Evolutionary conservation across 2,113 vertebrate species (phyloP).

Genomic region (Zosterops japonicus): DNA sequence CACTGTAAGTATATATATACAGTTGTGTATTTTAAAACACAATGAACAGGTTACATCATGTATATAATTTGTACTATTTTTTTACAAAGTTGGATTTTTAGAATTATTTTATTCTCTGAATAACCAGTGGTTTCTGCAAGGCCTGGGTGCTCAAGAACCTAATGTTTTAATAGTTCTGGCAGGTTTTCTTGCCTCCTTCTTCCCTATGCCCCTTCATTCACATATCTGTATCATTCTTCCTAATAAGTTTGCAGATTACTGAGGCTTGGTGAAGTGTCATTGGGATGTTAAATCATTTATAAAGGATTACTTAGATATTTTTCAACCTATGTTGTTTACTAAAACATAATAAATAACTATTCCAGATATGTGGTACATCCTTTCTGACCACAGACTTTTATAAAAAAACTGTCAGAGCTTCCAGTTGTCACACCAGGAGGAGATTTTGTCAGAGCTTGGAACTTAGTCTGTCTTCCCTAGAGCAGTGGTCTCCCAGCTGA

Average conservation of each 20-base stretch:
- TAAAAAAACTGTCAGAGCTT: background rate
- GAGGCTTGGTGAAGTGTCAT: background rate
- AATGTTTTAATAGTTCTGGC: background rate
- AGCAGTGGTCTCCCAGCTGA: background rate
- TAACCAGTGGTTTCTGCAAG: background rate
- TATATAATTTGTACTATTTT: background rate
- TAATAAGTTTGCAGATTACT: background rate
- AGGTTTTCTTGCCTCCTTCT: background rate
- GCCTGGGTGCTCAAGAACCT: background rate
- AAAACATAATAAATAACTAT: background rate
- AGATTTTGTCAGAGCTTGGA: background rate
- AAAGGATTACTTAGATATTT: background rate
- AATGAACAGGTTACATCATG: background rate
- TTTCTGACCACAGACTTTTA: background rate
- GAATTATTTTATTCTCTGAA: background rate
- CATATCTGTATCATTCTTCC: background rate
- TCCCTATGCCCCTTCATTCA: background rate
- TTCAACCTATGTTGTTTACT: background rate
- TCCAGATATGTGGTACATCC: background rate
- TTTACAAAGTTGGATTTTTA: background rate
- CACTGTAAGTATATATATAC: background rate
- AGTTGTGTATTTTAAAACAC: background rate
- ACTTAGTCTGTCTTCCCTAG: background rate
- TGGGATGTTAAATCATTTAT: background rate
- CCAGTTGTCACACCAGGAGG: background rate